A percentile compares a stretch with the other conserved stretches of the same genome.
phyloP scores from a whole-genome alignment of 2,113 vertebrate species.

The Ondatra zibethicus region DNA sequence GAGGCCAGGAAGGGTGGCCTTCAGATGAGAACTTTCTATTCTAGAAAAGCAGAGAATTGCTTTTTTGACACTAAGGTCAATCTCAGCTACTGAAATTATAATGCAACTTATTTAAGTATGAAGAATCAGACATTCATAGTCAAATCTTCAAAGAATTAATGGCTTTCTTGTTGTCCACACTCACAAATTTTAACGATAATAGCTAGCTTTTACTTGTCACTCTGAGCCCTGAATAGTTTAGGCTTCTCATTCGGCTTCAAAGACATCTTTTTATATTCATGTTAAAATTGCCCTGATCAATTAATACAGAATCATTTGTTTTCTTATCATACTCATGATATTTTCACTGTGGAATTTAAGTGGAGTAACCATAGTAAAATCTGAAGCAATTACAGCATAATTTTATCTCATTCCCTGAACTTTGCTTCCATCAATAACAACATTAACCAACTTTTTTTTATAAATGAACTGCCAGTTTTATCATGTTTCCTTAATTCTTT shows the following conservation, averaged over 20 bases:
- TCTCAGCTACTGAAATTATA: slow-evolving; percentile 56
- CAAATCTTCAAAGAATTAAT: not conserved
- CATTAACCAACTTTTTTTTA: not conserved
- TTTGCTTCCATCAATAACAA: not conserved
- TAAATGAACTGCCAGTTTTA: not conserved
- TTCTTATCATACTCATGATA: not conserved
- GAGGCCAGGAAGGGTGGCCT: not conserved
- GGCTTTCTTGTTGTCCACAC: not conserved
- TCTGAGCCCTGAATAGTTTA: not conserved
- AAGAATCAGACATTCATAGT: slow-evolving; percentile 11
- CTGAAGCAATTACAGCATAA: not conserved
- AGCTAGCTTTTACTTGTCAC: not conserved
- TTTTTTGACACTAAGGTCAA: slow-evolving; percentile 8
- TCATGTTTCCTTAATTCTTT: not conserved
- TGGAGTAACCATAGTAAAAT: not conserved
- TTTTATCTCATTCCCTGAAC: slow-evolving; percentile 31
- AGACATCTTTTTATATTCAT: not conserved
- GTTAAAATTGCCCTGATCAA: not conserved
- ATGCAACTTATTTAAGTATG: slow-evolving; percentile 25
- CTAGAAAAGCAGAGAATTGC: slow-evolving; percentile 37
- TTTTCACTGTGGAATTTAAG: not conserved
- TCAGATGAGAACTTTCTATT: not conserved
- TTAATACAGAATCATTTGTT: not conserved
- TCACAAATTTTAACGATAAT: slow-evolving; percentile 3
- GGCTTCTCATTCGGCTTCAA: not conserved